Percentiles rank a stretch among this genome's conserved stretches.
Evolutionary conservation across 2,797 vertebrate species (phyloP).

Genomic region (Tarsius wallacei): DNA sequence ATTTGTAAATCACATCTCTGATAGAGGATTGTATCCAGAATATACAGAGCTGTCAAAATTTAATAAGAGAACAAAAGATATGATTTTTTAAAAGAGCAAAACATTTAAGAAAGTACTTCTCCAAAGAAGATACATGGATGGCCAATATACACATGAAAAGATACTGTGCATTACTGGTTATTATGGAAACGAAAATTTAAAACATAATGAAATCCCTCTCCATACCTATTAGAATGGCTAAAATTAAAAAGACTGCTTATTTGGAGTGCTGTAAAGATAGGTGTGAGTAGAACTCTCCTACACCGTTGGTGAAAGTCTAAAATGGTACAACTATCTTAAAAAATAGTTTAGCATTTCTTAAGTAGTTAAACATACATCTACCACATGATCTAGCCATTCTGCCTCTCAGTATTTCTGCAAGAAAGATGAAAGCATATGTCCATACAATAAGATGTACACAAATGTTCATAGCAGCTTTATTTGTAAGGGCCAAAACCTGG

Average conservation of each 20-base stretch:
- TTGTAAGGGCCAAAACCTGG: neutral
- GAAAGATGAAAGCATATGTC: neutral
- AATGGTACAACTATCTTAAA: neutral
- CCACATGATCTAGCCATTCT: neutral
- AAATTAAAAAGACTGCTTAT: neutral
- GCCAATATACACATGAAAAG: neutral
- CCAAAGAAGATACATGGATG: neutral
- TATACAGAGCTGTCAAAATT: neutral
- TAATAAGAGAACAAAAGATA: neutral
- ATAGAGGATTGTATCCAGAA: neutral
- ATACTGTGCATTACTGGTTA: neutral
- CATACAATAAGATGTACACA: neutral
- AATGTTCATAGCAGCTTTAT: neutral
- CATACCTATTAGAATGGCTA: neutral
- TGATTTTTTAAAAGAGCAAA: neutral
- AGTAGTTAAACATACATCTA: neutral
- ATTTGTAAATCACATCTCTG: neutral
- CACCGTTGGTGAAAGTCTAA: neutral
- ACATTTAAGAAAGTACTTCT: neutral
- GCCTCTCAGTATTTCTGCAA: neutral
- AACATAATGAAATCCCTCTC: neutral
- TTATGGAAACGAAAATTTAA: neutral
- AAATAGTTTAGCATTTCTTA: neutral
- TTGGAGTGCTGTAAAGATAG: neutral
- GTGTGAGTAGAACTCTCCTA: neutral